These are phyloP conservation scores for Aldabrachelys gigantea DNA, from an alignment of 2,113 vertebrate species.

Conservation along the genomic window DNA sequence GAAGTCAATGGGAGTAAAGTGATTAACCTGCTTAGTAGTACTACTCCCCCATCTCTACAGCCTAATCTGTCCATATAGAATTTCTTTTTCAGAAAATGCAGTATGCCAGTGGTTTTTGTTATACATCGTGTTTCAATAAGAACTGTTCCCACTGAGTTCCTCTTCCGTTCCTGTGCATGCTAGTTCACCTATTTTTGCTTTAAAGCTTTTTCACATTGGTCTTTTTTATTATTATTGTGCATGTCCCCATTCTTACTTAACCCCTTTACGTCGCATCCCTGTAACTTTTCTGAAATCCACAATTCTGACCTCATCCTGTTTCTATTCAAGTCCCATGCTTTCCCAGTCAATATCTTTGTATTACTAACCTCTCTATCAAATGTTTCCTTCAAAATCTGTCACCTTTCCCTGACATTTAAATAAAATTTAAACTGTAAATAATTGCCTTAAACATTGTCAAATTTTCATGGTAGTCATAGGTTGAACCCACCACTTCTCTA, in stretches of 20 bases:
- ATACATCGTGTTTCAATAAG: too few relatives aligned
- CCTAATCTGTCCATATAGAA: too few relatives aligned
- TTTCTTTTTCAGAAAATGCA: too few relatives aligned
- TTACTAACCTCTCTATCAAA: background rate
- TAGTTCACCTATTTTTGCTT: too few relatives aligned
- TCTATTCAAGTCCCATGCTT: background rate
- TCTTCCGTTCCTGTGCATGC: too few relatives aligned
- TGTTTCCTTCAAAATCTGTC: background rate
- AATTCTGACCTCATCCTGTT: background rate
- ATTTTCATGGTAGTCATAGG: background rate
- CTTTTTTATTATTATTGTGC: background rate
- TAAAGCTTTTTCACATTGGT: too few relatives aligned
- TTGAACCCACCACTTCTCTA: background rate
- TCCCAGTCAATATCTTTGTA: background rate
- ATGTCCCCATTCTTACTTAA: background rate
- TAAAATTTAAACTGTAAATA: background rate
- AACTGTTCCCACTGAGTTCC: too few relatives aligned
- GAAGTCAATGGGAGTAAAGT: background rate
- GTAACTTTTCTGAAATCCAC: background rate
- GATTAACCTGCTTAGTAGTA: background rate
- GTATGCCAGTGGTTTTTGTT: too few relatives aligned
- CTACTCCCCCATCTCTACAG: too few relatives aligned
- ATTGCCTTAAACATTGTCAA: background rate
- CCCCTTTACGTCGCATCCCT: background rate
- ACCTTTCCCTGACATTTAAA: background rate